A percentile compares a stretch with the other conserved stretches of the same genome.
Evolutionary conservation across 2,888 invertebrate genomes (phyloP).

Genomic region (Allygus modestus): DNA sequence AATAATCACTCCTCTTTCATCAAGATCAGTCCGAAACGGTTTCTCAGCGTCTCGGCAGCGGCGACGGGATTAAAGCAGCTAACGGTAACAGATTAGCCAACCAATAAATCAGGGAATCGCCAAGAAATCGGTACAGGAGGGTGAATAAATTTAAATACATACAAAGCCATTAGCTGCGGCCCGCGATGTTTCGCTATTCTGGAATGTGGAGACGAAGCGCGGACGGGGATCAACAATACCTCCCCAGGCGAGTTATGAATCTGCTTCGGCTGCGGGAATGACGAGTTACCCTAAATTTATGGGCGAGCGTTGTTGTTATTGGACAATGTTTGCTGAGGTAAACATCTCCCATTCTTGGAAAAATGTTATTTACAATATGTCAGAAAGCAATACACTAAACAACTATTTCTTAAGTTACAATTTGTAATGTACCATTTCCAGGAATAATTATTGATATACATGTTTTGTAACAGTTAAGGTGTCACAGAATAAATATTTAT

Average conservation of each 20-base stretch:
- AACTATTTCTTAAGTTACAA: no score
- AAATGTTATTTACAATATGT: no score
- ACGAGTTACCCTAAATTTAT: neutral
- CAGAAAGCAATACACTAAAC: no score
- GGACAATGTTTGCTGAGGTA: neutral
- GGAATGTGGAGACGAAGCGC: neutral
- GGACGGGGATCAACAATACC: neutral
- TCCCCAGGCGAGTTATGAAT: neutral
- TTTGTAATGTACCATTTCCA: no score
- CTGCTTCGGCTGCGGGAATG: neutral
- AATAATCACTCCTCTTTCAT: neutral
- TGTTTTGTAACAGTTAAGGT: no score
- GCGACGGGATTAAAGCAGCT: neutral
- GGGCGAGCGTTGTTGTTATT: neutral
- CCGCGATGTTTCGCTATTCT: neutral
- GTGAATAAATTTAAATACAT: slow-evolving; percentile 58
- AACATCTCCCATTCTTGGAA: no score
- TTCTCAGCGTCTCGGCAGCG: neutral
- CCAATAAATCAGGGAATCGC: slow-evolving; percentile 54
- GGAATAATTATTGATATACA: no score
- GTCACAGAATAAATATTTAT: no score
- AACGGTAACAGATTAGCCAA: slow-evolving; percentile 48
- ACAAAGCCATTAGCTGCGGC: slow-evolving; percentile 46
- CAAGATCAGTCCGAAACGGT: neutral
- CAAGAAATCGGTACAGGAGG: slow-evolving; percentile 50